phyloP scores from a whole-genome alignment of 2,888 invertebrate genomes.

The Phrixothrix hirtus region DNA sequence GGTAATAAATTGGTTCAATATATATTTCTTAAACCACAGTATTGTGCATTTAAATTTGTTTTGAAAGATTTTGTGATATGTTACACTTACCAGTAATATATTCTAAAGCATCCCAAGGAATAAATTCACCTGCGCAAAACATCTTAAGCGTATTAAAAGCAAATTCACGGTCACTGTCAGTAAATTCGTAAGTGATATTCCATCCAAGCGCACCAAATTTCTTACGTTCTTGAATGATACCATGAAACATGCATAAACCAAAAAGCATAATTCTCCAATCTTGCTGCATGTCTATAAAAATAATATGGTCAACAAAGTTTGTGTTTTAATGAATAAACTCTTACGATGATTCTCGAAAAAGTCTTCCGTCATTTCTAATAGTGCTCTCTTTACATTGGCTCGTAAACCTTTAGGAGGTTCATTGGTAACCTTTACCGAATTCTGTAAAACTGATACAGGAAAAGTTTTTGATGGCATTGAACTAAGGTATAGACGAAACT shows the following conservation, averaged over 20 bases:
- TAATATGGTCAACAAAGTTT: neutral
- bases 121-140: constrained; percentile 69
- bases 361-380: constrained; percentile 74
- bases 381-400: constrained; percentile 84
- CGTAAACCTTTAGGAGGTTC: constrained; percentile 91
- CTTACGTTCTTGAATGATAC: constrained; percentile 87
- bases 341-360: constrained; percentile 82
- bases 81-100: constrained; percentile 74
- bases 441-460: constrained; percentile 89
- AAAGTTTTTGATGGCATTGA: constrained; percentile 87
- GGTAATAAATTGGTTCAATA: too few species aligned
- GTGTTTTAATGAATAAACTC: too few species aligned
- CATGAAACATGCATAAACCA: constrained; percentile 90
- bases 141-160: constrained; percentile 84
- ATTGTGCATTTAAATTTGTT: too few species aligned
- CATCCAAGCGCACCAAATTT: constrained; percentile 91
- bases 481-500: constrained; percentile 84
- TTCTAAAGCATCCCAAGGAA: constrained; percentile 89
- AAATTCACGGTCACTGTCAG: constrained; percentile 89
- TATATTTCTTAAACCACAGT: too few species aligned
- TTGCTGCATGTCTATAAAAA: constrained; percentile 60
- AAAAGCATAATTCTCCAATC: constrained; percentile 78
- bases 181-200: constrained; percentile 94
- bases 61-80: neutral
- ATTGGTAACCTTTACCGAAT: constrained; percentile 92